Evolutionary conservation across 1,140 invertebrate species (phyloP).

Genomic region (Sweltsa coloradensis): DNA sequence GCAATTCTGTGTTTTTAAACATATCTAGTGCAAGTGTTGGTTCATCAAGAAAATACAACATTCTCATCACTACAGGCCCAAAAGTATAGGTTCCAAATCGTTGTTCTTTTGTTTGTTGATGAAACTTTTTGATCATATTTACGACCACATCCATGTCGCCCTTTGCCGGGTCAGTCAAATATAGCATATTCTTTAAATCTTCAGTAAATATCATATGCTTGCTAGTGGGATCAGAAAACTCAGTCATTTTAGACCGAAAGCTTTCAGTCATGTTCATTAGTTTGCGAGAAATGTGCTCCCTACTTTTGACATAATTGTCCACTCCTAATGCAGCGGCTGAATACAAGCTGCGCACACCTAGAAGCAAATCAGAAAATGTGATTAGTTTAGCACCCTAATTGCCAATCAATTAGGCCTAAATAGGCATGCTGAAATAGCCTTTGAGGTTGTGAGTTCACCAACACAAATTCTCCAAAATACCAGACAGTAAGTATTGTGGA

Average conservation of each 20-base stretch:
- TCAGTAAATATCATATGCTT: constrained; percentile 67
- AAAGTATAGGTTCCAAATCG: constrained; percentile 68
- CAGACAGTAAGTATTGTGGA: too few relatives aligned
- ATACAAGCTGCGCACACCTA: constrained; percentile 33
- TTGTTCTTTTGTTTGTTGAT: constrained; percentile 53
- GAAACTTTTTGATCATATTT: constrained; percentile 58
- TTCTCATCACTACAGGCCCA: constrained; percentile 72
- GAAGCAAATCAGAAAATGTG: constrained; percentile 7
- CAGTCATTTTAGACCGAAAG: constrained; percentile 53
- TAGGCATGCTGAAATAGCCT: too few relatives aligned
- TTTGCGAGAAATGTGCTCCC: constrained; percentile 38
- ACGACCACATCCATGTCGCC: constrained; percentile 48
- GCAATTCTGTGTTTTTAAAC: constrained; percentile 45
- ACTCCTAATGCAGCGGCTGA: constrained; percentile 41
- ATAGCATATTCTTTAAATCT: constrained; percentile 70
- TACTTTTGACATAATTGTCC: constrained; percentile 37
- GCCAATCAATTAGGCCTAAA: too few relatives aligned
- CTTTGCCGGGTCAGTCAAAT: constrained; percentile 43
- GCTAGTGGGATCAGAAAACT: constrained; percentile 35
- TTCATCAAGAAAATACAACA: constrained; percentile 56
- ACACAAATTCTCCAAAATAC: too few relatives aligned
- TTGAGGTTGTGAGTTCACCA: too few relatives aligned
- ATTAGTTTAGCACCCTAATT: not conserved
- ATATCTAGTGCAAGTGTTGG: constrained; percentile 48
- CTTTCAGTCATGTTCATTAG: constrained; percentile 43